A percentile compares a stretch with the other conserved stretches of the same genome.
Conservation (phyloP, 2,113 vertebrate species). For the Stercorarius parasiticus region DNA sequence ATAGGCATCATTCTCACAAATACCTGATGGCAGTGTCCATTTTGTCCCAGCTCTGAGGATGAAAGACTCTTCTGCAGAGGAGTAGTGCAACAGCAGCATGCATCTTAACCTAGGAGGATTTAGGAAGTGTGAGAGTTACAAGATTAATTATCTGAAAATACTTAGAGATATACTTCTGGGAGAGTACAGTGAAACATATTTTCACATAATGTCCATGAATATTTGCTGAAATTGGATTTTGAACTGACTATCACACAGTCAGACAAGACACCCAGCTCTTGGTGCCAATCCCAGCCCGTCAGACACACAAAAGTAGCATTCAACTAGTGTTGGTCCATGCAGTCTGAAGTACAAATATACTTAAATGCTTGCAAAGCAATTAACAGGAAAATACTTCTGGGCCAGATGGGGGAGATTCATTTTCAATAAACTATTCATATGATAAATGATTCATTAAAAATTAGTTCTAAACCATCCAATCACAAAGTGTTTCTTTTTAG, state of each 20-base stretch:
- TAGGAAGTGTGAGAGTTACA: background rate
- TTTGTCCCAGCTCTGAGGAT: background rate
- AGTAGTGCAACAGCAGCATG: background rate
- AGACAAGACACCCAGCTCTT: background rate
- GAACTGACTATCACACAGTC: background rate
- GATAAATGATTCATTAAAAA: background rate
- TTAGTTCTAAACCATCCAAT: background rate
- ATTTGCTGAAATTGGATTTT: background rate
- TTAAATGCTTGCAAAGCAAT: background rate
- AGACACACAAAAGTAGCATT: background rate
- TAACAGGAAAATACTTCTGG: background rate
- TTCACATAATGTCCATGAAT: background rate
- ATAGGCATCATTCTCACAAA: background rate
- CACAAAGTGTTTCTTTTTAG: background rate
- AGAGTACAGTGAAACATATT: background rate
- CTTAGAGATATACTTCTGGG: background rate
- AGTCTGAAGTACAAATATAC: background rate
- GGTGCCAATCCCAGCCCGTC: background rate
- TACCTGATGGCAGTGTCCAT: background rate
- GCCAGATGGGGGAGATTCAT: background rate
- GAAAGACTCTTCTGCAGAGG: background rate
- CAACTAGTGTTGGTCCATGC: background rate
- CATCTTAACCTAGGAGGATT: background rate
- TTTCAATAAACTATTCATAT: background rate
- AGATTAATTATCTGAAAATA: background rate